Evolutionary conservation across 2,888 invertebrate species (phyloP), one percentile per base, ranked within the genome.

Genomic region (Noctua janthe): DNA sequence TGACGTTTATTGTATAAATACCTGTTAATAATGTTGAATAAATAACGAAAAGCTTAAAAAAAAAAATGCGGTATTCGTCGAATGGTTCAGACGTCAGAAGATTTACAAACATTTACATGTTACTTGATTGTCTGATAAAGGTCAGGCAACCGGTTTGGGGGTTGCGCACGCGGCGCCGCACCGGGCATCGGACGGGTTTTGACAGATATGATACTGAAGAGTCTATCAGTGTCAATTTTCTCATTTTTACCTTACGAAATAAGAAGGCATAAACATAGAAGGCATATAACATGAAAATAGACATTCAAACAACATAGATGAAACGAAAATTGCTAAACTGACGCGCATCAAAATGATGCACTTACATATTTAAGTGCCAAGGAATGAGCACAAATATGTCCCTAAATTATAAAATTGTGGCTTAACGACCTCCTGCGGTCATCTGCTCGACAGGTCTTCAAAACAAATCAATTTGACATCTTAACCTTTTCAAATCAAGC

Each of bases 1-100:
- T 80, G 72, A 81, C 74, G 82, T 89, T 90, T 90, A 90, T 91
- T 92, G 88, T 77, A 89, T 90, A 89, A 62, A 56, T 56, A 69
- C 13, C 54, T 51, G 20, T 69, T 47, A 35, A 23, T 67, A n/a
- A 56, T 49, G 47, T 54, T 39, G 4, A 6, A 20, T 39, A 79
- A 23, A 69, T 23, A 47, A 20, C 29, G 29, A 29, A 29, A 29
- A 29, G 29, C 29, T 29, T 29, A 29, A 29, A 29, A 29, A 20
- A 20, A 35, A 17, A 35, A 4, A 3, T 35, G 10, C 10, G 35
- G 35, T 35, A 64, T 35, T 10, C 10, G 20, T 35, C 10, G 7
- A 20, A 64, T 35, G 64, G 35, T 20, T 35, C 10, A 35, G 64
- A 20, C 10, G 35, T 64, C 64, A 64, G 35, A 35, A 35, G 35